Base-by-base conservation (phyloP, 2,888 invertebrate species). In the Neoscelio sp. region DNA sequence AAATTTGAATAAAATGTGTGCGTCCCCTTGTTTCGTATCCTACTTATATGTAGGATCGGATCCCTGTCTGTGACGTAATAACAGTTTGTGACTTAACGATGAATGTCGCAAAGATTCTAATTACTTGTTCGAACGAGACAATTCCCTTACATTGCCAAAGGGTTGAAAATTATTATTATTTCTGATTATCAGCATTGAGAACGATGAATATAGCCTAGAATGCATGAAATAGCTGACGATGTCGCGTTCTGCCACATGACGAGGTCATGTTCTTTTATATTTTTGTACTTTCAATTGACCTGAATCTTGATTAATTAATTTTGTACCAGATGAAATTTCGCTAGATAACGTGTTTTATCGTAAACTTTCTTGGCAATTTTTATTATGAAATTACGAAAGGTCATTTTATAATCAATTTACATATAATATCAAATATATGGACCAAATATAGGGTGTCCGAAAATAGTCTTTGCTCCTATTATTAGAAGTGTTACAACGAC, bases 151-250 rank as follows among this genome's bases (percentile, higher is more conserved):
- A 42, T 54, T 67, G 54, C 12, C 26, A 67, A 56, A 68, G 42
- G 56, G 58, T 58, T 56, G 48, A 38, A 58, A 46, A 23, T 52
- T 38, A 20, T 46, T 20, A 42, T 68, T 50, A 52, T 35, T 52
- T 28, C 5, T 71, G 10, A 62, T 62, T 71, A 30, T 13, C 17
- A 62, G 54, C 60, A 54, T 73, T 38, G 23, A 64, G 18, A 33
- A 33, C 33, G 33, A 64, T 54, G 54, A 73, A 44, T 64, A 44
- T 64, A 73, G 73, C 20, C 7, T 73, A 73, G 73, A 62, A 30
- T 73, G 73, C 73, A 73, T 73, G 73, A 42, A 54, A 73, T 62
- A 73, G 73, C 54, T 64, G 38, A 33, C 12, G 20, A 46, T 50
- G 30, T 73, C 52, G 50, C 62, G 62, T 60, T n/a, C 48, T 60